Percentiles rank a stretch among this genome's conserved stretches.
phyloP scores from a whole-genome alignment of 2,113 vertebrate species.

The Campylorhamphus procurvoides region DNA sequence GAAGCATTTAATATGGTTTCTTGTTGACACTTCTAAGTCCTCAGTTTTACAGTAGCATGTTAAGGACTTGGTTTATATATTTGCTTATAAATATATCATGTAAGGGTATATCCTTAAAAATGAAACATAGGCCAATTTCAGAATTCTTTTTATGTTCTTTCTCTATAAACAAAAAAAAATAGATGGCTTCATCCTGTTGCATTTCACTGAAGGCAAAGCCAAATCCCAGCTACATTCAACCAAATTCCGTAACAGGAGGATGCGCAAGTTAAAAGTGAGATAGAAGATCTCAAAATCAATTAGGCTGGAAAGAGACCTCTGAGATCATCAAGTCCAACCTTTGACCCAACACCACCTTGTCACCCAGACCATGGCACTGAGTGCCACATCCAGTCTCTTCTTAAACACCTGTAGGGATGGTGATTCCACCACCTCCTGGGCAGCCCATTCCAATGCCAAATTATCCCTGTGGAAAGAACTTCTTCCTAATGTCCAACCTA shows the following conservation, averaged over 20 bases:
- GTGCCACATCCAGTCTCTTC: not conserved
- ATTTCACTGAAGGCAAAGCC: not conserved
- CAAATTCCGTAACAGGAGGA: not conserved
- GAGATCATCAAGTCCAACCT: not conserved
- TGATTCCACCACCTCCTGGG: not conserved
- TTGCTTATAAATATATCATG: not conserved
- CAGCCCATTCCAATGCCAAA: not conserved
- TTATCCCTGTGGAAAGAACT: not conserved
- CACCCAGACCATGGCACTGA: no score
- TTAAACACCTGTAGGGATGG: not conserved
- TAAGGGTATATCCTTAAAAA: not conserved
- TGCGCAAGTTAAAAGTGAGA: not conserved
- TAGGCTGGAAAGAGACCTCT: not conserved
- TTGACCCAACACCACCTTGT: not conserved
- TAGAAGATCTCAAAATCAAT: not conserved
- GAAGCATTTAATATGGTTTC: not conserved
- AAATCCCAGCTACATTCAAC: not conserved
- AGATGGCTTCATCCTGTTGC: not conserved
- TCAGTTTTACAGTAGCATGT: not conserved
- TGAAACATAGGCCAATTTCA: not conserved
- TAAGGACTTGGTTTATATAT: not conserved
- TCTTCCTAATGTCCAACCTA: not conserved
- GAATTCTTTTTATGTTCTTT: not conserved
- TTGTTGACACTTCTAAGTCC: not conserved
- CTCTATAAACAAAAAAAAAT: not conserved